These are phyloP conservation scores for Platanista minor DNA, from an alignment of 2,113 vertebrate genomes.

Conservation along the genomic window DNA sequence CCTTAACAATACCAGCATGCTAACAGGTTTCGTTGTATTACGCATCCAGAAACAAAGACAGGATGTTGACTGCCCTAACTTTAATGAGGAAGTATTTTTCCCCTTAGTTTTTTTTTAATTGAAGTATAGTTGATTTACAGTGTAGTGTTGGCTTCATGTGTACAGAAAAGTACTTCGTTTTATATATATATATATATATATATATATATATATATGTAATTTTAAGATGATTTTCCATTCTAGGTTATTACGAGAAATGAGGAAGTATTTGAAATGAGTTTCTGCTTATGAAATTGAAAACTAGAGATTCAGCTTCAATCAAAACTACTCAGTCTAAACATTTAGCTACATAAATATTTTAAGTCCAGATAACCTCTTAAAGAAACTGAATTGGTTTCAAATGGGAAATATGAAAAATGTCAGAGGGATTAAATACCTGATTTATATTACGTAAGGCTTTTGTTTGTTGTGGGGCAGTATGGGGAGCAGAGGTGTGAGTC, in stretches of 20 bases:
- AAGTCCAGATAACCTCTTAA: not conserved
- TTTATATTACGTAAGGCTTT: not conserved
- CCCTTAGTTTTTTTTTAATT: not conserved
- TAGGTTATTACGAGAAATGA: not conserved
- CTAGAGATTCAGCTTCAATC: not conserved
- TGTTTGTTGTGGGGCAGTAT: not conserved
- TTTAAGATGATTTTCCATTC: not conserved
- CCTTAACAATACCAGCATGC: not conserved
- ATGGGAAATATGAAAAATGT: not conserved
- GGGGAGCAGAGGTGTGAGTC: not conserved
- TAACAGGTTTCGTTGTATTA: not conserved
- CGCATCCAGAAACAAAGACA: slow-evolving; percentile 8
- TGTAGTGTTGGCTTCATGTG: not conserved
- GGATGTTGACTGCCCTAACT: not conserved
- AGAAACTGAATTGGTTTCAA: not conserved
- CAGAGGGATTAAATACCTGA: not conserved
- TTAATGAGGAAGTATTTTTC: not conserved
- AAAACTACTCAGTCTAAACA: not conserved
- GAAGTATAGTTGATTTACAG: not conserved
- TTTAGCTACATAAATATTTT: not conserved
- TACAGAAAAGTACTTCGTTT: not conserved
- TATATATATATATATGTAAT: not conserved
- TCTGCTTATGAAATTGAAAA: not conserved
- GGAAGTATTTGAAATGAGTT: slow-evolving; percentile 16
- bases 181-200: not conserved